Evolutionary conservation across 1,140 invertebrate genomes (phyloP), one percentile per base, ranked within the genome.

Genomic region (Batillaria attramentaria): DNA sequence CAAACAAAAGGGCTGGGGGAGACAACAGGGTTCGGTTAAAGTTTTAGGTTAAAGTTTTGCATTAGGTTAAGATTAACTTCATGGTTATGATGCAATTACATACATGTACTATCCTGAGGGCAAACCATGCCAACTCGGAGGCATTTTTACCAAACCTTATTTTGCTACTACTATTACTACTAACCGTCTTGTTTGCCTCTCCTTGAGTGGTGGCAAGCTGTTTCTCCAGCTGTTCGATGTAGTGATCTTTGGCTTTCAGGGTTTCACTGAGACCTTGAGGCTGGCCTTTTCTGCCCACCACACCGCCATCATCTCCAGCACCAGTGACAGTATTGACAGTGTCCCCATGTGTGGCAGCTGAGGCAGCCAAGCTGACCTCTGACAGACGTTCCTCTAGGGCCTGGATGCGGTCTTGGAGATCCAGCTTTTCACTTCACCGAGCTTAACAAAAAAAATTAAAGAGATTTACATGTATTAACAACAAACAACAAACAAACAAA

Each of bases 401-500:
- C 70, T 85, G 75, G n/a, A 83, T 78, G 28, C 73, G 75, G 37
- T 85, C 81, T 24, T 77, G 75, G 20, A 85, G 77, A 66, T 85
- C 84, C 18, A 85, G 70, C 43, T 83, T 81, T 65, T 83, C 60
- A 78, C 84, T 85, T 85, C 84, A 24, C 75, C 80, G 28, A 83
- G 69, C 84, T 85, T 42, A n/a, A 57, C 78, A 43, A 41, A 77
- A 35, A 66, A 39, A 43, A 8, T 0, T n/a, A 1, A 60, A 18
- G n/a, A 65, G 18, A 41, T 42, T 37, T 13, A 3, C 24, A n/a
- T 60, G 16, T 8, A 20, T 42, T 24, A 3, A 50, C 16, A 20
- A 31, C 41, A 42, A 8, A 70, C 33, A 42, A 5, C n/a, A 41
- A 39, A 10, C 20, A 70, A 35, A 37, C 66, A 68, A 3, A 68